These are phyloP conservation scores for Diachasmimorpha longicaudata DNA, from an alignment of 1,140 invertebrate genomes.

Conservation along the genomic window DNA sequence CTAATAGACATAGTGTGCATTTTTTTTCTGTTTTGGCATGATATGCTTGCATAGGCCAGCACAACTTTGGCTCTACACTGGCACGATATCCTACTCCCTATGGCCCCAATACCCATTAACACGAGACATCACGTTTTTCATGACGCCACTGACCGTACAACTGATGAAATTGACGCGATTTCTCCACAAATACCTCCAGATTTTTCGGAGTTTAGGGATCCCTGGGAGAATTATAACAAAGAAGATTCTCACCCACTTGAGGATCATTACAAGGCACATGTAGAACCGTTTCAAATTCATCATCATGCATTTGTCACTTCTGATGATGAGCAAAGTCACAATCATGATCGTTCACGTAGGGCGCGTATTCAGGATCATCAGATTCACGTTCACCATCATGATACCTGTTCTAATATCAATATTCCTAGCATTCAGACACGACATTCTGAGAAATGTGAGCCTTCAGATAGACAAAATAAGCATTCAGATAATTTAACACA, in stretches of 20 bases:
- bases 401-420: background rate
- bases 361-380: background rate
- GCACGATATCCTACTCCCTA: slow-evolving; percentile 44
- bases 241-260: slow-evolving; percentile 6
- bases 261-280: background rate
- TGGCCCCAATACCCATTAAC: slow-evolving; percentile 26
- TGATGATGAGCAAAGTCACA: background rate
- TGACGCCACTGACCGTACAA: slow-evolving; percentile 7
- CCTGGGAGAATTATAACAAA: slow-evolving; percentile 63
- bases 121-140: slow-evolving; percentile 25
- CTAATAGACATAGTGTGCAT: slow-evolving; percentile 36
- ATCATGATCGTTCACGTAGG: background rate
- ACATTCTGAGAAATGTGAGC: background rate
- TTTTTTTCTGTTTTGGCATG: slow-evolving; percentile 39
- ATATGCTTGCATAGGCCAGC: slow-evolving; percentile 56
- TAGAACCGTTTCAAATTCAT: background rate
- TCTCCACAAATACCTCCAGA: slow-evolving; percentile 34
- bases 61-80: slow-evolving; percentile 59
- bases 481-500: background rate
- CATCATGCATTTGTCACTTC: background rate
- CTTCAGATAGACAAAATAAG: background rate
- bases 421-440: background rate
- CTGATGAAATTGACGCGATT: slow-evolving; percentile 18
- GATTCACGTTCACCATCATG: background rate
- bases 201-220: slow-evolving; percentile 66